Conservation (phyloP, 2,888 invertebrate genomes). For the Peribatodes rhomboidaria region DNA sequence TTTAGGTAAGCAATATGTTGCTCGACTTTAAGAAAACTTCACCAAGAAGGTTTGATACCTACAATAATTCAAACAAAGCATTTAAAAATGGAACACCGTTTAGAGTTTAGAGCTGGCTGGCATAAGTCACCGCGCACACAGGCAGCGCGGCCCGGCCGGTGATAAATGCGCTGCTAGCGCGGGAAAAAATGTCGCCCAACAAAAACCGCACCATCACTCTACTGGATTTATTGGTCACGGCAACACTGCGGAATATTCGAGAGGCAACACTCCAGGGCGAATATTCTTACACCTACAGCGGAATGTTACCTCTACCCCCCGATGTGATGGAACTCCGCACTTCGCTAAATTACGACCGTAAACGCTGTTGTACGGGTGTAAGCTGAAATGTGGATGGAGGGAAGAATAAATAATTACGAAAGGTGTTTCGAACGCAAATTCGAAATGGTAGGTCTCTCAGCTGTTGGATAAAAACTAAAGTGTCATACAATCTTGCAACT, state of each 20-base stretch:
- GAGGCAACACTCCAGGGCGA: slow-evolving; percentile 57
- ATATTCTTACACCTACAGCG: slow-evolving; percentile 77
- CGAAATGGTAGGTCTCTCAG: slow-evolving; percentile 18
- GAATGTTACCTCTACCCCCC: slow-evolving; percentile 78
- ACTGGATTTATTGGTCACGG: slow-evolving; percentile 79
- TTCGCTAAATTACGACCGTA: slow-evolving; percentile 81
- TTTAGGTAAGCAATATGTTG: too few relatives aligned
- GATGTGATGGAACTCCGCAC: slow-evolving; percentile 85
- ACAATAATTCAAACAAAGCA: slow-evolving; percentile 45
- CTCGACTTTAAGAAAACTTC: background rate
- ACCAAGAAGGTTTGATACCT: slow-evolving; percentile 7
- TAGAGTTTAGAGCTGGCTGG: slow-evolving; percentile 51
- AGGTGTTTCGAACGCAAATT: slow-evolving; percentile 41
- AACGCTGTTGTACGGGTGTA: slow-evolving; percentile 57
- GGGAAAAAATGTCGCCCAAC: slow-evolving; percentile 84
- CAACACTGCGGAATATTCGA: slow-evolving; percentile 78
- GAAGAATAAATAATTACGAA: slow-evolving; percentile 54
- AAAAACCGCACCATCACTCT: slow-evolving; percentile 83
- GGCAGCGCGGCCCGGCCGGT: slow-evolving; percentile 55
- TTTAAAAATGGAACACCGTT: slow-evolving; percentile 43
- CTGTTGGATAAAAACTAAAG: slow-evolving; percentile 17
- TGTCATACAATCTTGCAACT: background rate
- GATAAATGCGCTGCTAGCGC: slow-evolving; percentile 83
- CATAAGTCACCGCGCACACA: slow-evolving; percentile 73
- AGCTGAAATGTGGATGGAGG: slow-evolving; percentile 49